A percentile compares a stretch with the other conserved stretches of the same genome.
Conservation (phyloP, 2,797 vertebrate genomes). For the Numenius phaeopus region DNA sequence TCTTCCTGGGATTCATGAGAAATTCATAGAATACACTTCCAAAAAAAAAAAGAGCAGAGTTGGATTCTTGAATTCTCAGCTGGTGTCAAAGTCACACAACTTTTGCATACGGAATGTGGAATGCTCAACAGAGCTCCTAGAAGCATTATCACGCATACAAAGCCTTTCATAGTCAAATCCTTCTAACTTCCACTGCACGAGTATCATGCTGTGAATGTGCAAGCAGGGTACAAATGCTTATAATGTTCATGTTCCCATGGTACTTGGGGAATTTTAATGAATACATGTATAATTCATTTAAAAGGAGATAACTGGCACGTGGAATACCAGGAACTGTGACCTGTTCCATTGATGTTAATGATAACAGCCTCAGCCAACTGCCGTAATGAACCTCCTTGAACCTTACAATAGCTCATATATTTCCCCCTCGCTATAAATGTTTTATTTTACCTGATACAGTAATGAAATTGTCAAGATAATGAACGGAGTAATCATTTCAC, state of each 20-base stretch:
- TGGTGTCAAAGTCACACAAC: not conserved
- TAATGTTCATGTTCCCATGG: not conserved
- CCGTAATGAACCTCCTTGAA: constrained; percentile 60
- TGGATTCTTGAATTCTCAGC: not conserved
- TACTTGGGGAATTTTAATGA: constrained; percentile 43
- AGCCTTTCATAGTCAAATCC: not conserved
- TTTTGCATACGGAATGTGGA: not conserved
- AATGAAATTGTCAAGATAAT: constrained; percentile 82
- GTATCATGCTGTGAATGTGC: not conserved
- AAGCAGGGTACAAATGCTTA: not conserved
- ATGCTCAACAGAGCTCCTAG: not conserved
- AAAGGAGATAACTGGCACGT: constrained; percentile 37
- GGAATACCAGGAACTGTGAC: constrained; percentile 27
- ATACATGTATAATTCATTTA: constrained; percentile 46
- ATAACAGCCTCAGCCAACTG: constrained; percentile 50
- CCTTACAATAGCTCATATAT: constrained; percentile 63
- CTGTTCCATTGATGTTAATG: constrained; percentile 61
- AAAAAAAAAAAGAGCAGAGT: not conserved
- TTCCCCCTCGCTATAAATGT: constrained; percentile 65
- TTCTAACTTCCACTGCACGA: not conserved
- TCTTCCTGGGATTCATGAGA: not conserved
- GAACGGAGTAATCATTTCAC: constrained; percentile 74
- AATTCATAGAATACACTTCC: not conserved
- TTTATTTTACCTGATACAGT: constrained; percentile 77
- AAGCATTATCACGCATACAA: not conserved